Percentiles rank a stretch among this genome's conserved stretches.
These are phyloP conservation scores for Chloroclysta siterata DNA, from an alignment of 2,888 invertebrate species.

Conservation along the genomic window DNA sequence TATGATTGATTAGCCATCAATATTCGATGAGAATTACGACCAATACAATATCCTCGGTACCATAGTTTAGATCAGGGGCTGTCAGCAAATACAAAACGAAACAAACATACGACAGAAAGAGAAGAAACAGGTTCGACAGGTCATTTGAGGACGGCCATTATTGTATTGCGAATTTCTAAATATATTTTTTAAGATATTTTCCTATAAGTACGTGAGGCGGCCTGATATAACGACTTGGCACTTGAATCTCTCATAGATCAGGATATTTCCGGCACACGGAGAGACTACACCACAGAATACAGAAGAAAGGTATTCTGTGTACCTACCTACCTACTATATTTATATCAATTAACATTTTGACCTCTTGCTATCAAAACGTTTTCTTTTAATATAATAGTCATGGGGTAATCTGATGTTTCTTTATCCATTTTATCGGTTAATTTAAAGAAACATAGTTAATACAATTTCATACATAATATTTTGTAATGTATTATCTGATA, in stretches of 20 bases:
- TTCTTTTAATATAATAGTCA: too few species aligned
- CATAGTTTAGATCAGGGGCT: neutral
- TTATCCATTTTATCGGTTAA: too few species aligned
- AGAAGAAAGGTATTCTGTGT: too few species aligned
- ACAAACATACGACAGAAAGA: constrained; percentile 20
- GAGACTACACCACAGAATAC: neutral
- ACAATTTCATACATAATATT: neutral
- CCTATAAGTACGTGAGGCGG: neutral
- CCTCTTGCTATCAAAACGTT: too few species aligned
- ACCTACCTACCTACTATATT: too few species aligned
- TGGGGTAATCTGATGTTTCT: too few species aligned
- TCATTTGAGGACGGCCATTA: constrained; percentile 21
- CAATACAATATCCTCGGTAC: constrained; percentile 5
- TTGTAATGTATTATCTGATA: constrained; percentile 12
- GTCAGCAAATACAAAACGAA: neutral
- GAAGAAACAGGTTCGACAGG: constrained; percentile 39
- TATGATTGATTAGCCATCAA: constrained; percentile 30
- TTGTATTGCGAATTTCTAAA: constrained; percentile 25
- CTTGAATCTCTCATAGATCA: constrained; percentile 16
- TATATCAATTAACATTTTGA: too few species aligned
- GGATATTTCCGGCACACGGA: constrained; percentile 11
- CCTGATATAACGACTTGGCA: constrained; percentile 25
- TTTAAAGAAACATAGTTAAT: too few species aligned
- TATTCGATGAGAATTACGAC: constrained; percentile 3
- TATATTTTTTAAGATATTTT: constrained; percentile 26